Evolutionary conservation across 1,140 invertebrate species (phyloP).

Genomic region (Drosophila sproati): DNA sequence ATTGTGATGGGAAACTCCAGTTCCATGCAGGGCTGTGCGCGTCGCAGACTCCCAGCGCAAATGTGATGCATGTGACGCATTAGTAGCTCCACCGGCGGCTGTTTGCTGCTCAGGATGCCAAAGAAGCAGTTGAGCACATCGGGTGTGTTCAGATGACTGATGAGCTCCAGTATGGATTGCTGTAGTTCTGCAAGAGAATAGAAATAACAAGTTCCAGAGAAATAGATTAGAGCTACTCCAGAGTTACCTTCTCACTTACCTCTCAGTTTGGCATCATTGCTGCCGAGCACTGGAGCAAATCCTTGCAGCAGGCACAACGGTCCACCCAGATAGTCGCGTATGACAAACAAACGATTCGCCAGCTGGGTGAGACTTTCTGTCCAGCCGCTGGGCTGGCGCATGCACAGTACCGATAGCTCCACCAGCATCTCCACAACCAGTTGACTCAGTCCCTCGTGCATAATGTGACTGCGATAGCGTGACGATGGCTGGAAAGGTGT

Average conservation of each 20-base stretch:
- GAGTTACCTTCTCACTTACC: conserved; percentile 32
- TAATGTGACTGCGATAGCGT: conserved; percentile 71
- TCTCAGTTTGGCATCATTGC: conserved; percentile 67
- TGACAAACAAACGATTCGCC: conserved; percentile 74
- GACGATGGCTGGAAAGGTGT: conserved; percentile 76
- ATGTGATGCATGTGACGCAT: conserved; percentile 76
- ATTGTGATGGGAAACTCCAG: conserved; percentile 75
- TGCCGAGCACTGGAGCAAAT: conserved; percentile 68
- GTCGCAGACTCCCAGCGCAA: conserved; percentile 53
- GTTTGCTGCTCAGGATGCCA: conserved; percentile 68
- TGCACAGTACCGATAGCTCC: conserved; percentile 70
- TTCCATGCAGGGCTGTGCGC: conserved; percentile 69
- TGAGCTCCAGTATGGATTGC: conserved; percentile 75
- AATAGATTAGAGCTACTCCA: not conserved
- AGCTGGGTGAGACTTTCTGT: conserved; percentile 75
- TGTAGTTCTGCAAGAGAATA: conserved; percentile 62
- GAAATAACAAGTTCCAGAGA: not conserved
- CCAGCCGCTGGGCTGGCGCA: conserved; percentile 75
- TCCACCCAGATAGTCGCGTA: conserved; percentile 76
- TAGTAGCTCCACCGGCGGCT: conserved; percentile 74
- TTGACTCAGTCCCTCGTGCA: conserved; percentile 78
- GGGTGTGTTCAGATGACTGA: conserved; percentile 75
- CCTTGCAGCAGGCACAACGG: conserved; percentile 74
- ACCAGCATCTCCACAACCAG: conserved; percentile 80
- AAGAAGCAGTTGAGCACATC: conserved; percentile 74